phyloP scores from a whole-genome alignment of 2,113 vertebrate species.

The Chloropsis cyanopogon region DNA sequence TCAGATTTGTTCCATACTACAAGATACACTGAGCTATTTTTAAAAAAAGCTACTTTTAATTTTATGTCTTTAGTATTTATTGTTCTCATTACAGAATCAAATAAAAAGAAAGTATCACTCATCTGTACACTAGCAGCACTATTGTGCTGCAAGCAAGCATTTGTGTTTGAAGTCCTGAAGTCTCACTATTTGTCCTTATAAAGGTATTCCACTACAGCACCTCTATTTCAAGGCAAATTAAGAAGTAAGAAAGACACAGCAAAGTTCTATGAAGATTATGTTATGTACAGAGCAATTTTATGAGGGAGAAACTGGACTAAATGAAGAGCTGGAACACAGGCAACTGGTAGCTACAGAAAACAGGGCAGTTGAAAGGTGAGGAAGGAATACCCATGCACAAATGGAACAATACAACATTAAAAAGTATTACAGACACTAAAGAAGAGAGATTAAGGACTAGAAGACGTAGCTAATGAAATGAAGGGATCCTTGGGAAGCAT shows the following conservation, averaged over 20 bases:
- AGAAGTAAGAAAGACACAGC: neutral
- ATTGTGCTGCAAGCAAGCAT: neutral
- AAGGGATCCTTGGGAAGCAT: neutral
- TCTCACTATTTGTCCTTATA: neutral
- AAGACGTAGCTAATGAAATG: neutral
- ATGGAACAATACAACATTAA: neutral
- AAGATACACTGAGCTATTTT: neutral
- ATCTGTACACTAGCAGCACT: neutral
- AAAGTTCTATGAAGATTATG: neutral
- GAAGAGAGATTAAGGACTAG: neutral
- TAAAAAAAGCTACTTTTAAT: neutral
- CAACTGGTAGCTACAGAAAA: neutral
- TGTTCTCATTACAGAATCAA: neutral
- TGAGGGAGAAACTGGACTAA: neutral
- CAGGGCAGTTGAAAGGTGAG: neutral
- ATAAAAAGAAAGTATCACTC: neutral
- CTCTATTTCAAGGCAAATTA: neutral
- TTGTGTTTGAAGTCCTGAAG: accelerated
- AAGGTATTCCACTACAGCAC: neutral
- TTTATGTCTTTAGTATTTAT: neutral
- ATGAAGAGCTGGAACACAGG: neutral
- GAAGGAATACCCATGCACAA: accelerated
- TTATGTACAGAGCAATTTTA: neutral
- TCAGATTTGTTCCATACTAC: neutral
- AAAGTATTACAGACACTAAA: neutral